Percentiles rank a stretch among this genome's conserved stretches.
Conservation (phyloP, 30 jellyfish, hydroid and myxozoan species). For the Hydractinia symbiolongicarpus region DNA sequence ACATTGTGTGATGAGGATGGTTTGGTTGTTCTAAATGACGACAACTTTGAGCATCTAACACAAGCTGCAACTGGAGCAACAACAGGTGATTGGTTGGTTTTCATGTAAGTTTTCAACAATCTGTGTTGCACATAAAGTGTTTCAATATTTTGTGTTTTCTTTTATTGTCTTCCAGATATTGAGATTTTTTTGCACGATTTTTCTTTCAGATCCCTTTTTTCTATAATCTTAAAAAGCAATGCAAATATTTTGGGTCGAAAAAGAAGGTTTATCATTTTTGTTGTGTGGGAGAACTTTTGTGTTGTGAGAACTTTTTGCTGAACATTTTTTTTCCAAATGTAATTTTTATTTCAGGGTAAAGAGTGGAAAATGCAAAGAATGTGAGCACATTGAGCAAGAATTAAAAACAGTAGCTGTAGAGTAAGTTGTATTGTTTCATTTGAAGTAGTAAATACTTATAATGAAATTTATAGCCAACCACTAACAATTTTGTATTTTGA, state of each 20-base stretch:
- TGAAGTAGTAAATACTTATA: too few relatives aligned
- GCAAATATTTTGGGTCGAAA: too few relatives aligned
- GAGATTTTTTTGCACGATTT: too few relatives aligned
- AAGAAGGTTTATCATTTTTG: too few relatives aligned
- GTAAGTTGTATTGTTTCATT: neutral
- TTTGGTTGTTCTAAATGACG: slow-evolving; percentile 42
- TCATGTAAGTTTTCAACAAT: slow-evolving; percentile 43
- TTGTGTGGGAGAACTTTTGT: too few relatives aligned
- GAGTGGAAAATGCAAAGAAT: slow-evolving; percentile 5
- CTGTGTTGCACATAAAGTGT: neutral
- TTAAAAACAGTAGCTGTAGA: neutral
- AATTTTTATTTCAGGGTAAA: slow-evolving; percentile 4
- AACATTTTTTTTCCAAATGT: neutral
- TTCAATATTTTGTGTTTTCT: neutral
- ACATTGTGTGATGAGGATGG: slow-evolving; percentile 1
- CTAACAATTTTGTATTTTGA: too few relatives aligned
- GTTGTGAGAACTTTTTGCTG: neutral
- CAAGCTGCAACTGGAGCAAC: slow-evolving; percentile 95
- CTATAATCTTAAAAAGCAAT: too few relatives aligned
- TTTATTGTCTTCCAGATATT: neutral
- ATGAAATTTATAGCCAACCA: too few relatives aligned
- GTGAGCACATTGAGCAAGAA: slow-evolving; percentile 13
- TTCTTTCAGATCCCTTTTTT: too few relatives aligned
- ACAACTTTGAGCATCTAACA: slow-evolving; percentile 68
- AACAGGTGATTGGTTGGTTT: slow-evolving; percentile 90